These are phyloP conservation scores for Aporophyla lueneburgensis DNA, from an alignment of 2,888 invertebrate genomes.

Conservation along the genomic window DNA sequence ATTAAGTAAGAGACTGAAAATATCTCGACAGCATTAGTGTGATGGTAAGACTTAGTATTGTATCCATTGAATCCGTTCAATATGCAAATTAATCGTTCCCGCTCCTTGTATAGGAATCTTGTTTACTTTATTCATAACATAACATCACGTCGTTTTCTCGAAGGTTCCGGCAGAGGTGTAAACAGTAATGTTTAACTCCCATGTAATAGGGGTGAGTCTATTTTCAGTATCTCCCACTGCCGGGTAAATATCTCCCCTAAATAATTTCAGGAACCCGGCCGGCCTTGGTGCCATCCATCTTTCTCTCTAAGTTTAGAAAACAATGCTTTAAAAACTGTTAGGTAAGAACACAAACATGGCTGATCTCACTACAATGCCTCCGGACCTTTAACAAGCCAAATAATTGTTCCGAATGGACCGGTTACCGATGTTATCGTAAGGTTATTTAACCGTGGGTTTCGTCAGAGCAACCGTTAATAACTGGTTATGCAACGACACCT, in stretches of 20 bases:
- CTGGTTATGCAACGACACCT: constrained; percentile 62
- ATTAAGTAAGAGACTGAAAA: background rate
- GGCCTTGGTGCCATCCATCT: too few relatives aligned
- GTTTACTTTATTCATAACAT: background rate
- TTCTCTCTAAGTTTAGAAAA: background rate
- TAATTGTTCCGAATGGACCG: constrained; percentile 61
- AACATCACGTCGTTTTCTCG: too few relatives aligned
- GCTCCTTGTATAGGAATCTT: background rate
- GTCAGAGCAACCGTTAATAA: constrained; percentile 66
- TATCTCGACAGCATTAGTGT: background rate
- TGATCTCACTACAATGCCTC: background rate
- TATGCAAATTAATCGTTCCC: background rate
- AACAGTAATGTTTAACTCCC: too few relatives aligned
- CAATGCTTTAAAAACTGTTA: background rate
- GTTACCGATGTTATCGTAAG: constrained; percentile 62
- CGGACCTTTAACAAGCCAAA: constrained; percentile 48
- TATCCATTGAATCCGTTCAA: background rate
- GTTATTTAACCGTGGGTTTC: constrained; percentile 65
- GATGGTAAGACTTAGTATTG: background rate
- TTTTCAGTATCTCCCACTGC: background rate
- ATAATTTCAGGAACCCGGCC: too few relatives aligned
- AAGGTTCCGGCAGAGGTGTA: too few relatives aligned
- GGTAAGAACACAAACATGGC: constrained; percentile 8
- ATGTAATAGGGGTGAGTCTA: too few relatives aligned
- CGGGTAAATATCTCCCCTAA: too few relatives aligned